Percentiles rank a stretch among this genome's conserved stretches.
phyloP scores from a whole-genome alignment of 2,113 vertebrate genomes.

The Podocnemis expansa region DNA sequence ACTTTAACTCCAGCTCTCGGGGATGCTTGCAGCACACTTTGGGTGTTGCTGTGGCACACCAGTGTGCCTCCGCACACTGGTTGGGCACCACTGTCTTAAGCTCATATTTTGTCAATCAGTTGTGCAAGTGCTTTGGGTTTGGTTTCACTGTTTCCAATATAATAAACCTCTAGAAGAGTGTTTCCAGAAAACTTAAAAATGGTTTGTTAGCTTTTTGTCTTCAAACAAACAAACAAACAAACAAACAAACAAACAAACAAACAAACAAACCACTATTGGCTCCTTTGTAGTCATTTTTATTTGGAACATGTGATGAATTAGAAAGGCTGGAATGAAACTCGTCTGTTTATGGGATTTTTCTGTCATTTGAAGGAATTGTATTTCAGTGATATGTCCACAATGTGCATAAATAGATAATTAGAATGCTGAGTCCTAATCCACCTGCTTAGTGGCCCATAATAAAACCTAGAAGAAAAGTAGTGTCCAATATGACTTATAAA shows the following conservation, averaged over 20 bases:
- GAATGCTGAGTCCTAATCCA: neutral
- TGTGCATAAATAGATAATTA: neutral
- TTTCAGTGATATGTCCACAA: neutral
- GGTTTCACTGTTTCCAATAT: accelerated
- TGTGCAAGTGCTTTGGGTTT: neutral
- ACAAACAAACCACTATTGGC: neutral
- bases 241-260: no score
- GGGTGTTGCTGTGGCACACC: no score
- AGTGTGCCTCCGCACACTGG: no score
- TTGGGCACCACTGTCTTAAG: no score
- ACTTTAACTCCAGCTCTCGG: no score
- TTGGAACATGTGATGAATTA: neutral
- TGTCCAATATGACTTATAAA: neutral
- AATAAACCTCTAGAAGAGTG: neutral
- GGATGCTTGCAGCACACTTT: no score
- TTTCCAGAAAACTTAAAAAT: neutral
- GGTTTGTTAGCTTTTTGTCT: neutral
- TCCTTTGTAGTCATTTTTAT: neutral
- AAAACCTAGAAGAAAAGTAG: neutral
- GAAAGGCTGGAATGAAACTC: neutral
- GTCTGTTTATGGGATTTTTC: neutral
- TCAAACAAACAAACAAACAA: no score
- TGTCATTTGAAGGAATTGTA: neutral
- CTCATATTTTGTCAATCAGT: neutral
- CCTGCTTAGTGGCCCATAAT: neutral